Conservation (phyloP, 1,140 invertebrate genomes). For the Halotydeus destructor region DNA sequence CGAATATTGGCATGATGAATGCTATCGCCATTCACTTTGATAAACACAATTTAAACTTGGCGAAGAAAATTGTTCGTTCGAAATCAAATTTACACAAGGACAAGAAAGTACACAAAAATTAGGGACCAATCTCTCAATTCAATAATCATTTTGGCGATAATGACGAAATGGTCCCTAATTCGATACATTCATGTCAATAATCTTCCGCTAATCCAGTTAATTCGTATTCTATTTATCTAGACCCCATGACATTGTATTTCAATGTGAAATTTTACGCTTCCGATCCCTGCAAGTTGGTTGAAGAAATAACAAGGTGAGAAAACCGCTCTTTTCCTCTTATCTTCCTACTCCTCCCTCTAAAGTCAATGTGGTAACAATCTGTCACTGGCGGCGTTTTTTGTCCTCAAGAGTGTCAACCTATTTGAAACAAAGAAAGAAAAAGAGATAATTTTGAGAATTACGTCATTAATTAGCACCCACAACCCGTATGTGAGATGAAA, state of each 20-base stretch:
- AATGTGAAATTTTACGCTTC: conserved; percentile 97
- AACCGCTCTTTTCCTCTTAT: conserved; percentile 7
- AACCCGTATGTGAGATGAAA: no score
- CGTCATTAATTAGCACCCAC: no score
- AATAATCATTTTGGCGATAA: no score
- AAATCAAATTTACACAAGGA: background rate
- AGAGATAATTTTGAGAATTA: background rate
- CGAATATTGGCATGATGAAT: no score
- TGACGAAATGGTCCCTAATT: no score
- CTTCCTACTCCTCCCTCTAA: conserved; percentile 6
- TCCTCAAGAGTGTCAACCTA: no score
- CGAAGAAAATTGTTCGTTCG: background rate
- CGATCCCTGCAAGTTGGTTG: conserved; percentile 81
- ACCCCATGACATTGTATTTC: conserved; percentile 58
- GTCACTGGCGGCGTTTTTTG: no score
- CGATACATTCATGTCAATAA: no score
- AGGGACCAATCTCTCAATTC: no score
- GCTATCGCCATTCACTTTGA: background rate
- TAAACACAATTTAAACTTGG: conserved; percentile 3
- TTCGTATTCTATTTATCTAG: background rate
- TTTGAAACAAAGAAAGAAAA: background rate
- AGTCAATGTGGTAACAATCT: no score
- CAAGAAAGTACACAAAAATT: no score
- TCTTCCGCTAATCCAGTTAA: background rate
- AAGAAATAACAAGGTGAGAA: conserved; percentile 74